A percentile compares a stretch with the other conserved stretches of the same genome.
phyloP scores from a whole-genome alignment of 92 coral and sea anemone species.

The Porites evermanni region DNA sequence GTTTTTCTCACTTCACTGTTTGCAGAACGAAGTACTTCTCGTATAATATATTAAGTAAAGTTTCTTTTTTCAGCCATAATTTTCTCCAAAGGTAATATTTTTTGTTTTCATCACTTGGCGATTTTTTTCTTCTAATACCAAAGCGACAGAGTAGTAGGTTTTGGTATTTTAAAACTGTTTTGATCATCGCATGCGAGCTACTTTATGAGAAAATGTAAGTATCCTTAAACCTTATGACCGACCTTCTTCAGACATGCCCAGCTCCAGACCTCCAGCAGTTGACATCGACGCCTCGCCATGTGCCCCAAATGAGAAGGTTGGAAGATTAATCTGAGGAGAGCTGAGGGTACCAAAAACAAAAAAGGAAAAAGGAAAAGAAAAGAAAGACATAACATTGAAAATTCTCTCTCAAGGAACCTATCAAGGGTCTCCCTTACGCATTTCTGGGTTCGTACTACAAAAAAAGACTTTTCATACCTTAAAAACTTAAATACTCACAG shows the following conservation, averaged over 20 bases:
- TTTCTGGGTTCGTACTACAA: neutral
- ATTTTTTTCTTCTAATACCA: too few relatives aligned
- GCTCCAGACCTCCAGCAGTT: conserved; percentile 72
- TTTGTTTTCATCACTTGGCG: too few relatives aligned
- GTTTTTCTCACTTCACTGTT: too few relatives aligned
- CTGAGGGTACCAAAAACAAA: conserved; percentile 37
- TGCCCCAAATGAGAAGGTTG: conserved; percentile 93
- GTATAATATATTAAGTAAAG: too few relatives aligned
- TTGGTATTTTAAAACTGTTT: too few relatives aligned
- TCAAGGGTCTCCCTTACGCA: neutral
- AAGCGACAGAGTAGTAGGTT: too few relatives aligned
- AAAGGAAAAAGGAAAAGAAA: neutral
- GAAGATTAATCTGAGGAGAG: conserved; percentile 95
- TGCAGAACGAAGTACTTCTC: too few relatives aligned
- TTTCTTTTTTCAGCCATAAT: too few relatives aligned
- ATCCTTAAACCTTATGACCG: neutral
- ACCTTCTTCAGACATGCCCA: conserved; percentile 96
- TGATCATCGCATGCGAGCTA: too few relatives aligned
- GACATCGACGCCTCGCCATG: conserved; percentile 77
- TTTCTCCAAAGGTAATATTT: too few relatives aligned
- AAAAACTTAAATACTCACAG: neutral
- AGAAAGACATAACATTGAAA: too few relatives aligned
- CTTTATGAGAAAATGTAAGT: too few relatives aligned
- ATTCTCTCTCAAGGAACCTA: neutral
- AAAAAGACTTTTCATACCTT: neutral